Base-by-base conservation (phyloP, 1,140 invertebrate genomes). In the Druon quercuslanigerum region DNA sequence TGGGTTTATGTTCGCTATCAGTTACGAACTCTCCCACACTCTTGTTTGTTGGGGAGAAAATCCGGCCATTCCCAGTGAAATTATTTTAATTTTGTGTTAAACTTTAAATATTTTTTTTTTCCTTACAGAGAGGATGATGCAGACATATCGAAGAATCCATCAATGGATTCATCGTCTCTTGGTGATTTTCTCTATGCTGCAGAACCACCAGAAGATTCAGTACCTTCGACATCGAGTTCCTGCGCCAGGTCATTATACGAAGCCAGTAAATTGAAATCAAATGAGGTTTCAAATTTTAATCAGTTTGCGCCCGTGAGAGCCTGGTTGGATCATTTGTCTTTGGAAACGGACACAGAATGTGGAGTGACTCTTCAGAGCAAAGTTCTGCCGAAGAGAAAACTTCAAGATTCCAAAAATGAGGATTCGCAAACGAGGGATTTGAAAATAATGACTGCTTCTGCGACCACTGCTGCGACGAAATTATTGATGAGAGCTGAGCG, bases 401-500 rank as follows among this genome's bases (percentile, higher is more conserved):
- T 66, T 14, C 56, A 50, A 12, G 19, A 74, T 7, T 14, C 25
- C 5, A 25, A n/a, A n/a, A 12, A 79, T 16, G 83, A 84, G 12
- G 77, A 84, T 16, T 60, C 79, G 0, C 80, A 86, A 19, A 81
- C 60, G 16, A 78, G 77, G 13, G 84, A 90, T 72, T 73, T 88
- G 11, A 84, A 81, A n/a, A 83, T 79, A 19, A 60, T 91, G 8
- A 88, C 89, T 0, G 84, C 88, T 3, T 85, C 88, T 0, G 87
- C 90, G 0, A 90, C 90, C 0, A 84, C 89, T 0, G 90, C 90
- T 0, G 90, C 90, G 0, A 91, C 87, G 1, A 89, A 89, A 71
- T 70, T 91, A 16, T 80, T 92, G 11, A 78, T 87, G n/a, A 80
- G 78, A 16, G 89, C 87, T 14, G 86, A 90, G 0, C 80, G 83